These are phyloP conservation scores for Drosophila sordidula DNA, from an alignment of 2,888 invertebrate genomes.

Conservation along the genomic window DNA sequence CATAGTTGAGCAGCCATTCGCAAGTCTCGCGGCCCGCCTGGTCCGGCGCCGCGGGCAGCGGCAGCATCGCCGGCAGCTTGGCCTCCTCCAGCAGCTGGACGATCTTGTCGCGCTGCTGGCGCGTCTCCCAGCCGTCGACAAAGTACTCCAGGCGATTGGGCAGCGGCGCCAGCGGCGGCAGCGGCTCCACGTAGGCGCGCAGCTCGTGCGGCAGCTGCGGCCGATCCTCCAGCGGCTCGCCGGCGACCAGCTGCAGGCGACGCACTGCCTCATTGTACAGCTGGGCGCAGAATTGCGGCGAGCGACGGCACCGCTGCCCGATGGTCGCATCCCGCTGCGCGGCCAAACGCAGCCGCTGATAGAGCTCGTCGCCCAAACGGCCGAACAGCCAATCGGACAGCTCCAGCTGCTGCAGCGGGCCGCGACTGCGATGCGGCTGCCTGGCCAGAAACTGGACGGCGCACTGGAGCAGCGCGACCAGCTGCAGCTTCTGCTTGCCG, in stretches of 20 bases:
- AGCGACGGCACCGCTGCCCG: conserved; percentile 79
- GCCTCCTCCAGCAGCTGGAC: conserved; percentile 86
- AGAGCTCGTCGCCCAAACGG: conserved; percentile 88
- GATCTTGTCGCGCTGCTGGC: conserved; percentile 85
- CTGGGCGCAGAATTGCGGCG: conserved; percentile 86
- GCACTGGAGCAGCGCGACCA: conserved; percentile 81
- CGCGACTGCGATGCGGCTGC: conserved; percentile 76
- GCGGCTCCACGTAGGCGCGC: conserved; percentile 86
- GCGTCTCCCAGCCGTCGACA: conserved; percentile 87
- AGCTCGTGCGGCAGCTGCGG: conserved; percentile 89
- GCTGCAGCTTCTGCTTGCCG: conserved; percentile 25
- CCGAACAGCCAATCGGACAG: conserved; percentile 87
- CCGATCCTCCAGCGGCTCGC: conserved; percentile 87
- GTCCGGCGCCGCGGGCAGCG: conserved; percentile 33
- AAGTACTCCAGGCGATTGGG: conserved; percentile 89
- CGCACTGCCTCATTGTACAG: conserved; percentile 89
- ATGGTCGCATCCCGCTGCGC: conserved; percentile 75
- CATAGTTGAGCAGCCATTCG: conserved; percentile 75
- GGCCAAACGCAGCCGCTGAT: conserved; percentile 86
- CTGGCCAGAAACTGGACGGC: conserved; percentile 70
- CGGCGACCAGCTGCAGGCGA: conserved; percentile 87
- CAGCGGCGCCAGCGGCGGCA: conserved; percentile 86
- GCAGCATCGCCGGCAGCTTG: conserved; percentile 84
- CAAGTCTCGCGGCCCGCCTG: conserved; percentile 26
- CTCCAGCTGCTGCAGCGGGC: conserved; percentile 87